Evolutionary conservation across 1,140 invertebrate genomes (phyloP).

Genomic region (Heliconius eleuchia): DNA sequence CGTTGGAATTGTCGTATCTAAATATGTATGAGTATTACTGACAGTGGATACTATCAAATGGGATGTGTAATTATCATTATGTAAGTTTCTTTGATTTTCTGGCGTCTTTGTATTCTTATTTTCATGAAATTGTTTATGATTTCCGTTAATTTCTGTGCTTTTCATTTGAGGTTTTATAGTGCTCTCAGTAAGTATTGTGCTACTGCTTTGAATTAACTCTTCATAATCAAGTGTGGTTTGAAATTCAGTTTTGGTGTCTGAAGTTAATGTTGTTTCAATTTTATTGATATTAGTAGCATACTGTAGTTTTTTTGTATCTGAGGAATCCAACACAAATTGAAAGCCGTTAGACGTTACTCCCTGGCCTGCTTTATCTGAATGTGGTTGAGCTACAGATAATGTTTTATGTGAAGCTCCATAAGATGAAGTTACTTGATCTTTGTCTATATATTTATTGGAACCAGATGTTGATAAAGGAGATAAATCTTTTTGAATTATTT

Average conservation of each 20-base stretch:
- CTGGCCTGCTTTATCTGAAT: neutral
- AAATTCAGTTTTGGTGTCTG: constrained; percentile 24
- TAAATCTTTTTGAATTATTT: neutral
- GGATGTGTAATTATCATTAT: constrained; percentile 52
- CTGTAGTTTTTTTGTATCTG: neutral
- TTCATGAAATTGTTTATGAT: constrained; percentile 65
- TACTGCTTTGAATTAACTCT: constrained; percentile 59
- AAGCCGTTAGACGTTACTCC: neutral
- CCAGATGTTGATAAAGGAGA: neutral
- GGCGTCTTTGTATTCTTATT: constrained; percentile 76
- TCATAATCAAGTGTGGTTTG: constrained; percentile 52
- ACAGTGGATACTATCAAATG: constrained; percentile 21
- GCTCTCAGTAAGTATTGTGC: constrained; percentile 63
- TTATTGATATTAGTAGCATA: constrained; percentile 10
- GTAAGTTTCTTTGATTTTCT: constrained; percentile 72
- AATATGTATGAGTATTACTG: constrained; percentile 15
- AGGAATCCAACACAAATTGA: neutral
- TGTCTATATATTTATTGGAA: neutral
- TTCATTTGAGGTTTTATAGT: constrained; percentile 63
- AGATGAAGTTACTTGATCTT: neutral
- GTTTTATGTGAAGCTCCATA: neutral
- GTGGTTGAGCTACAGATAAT: neutral
- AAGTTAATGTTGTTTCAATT: neutral
- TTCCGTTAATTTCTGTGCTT: constrained; percentile 56
- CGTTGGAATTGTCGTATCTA: constrained; percentile 12